Evolutionary conservation across 37 sponge, comb jelly and placozoan species (phyloP), one percentile per base, ranked within the genome.

Genomic region (Crambe crambe): DNA sequence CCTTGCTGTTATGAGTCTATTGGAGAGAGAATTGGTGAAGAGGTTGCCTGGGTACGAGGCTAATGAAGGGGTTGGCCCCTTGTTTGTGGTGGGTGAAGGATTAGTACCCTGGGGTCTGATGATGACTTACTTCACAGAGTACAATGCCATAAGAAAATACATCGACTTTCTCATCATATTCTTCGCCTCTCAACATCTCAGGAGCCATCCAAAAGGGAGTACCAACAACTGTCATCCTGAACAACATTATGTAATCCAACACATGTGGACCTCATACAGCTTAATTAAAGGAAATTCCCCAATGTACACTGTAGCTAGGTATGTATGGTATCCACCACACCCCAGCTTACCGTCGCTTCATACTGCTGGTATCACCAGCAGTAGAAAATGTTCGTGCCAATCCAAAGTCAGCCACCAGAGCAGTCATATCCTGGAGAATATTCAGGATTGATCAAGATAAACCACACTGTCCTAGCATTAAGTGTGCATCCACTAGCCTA

Each of bases 141-240:
- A 95, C 85, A 59, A 95, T 92, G n/a, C 96, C 96, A 92, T 64
- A 95, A 12, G 93, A 92, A 66, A 89, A 95, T 15, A 95, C 76
- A 69, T 95, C 96, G 2, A 92, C 96, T 54, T 81, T 87, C 80
- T 95, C 93, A 72, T 95, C 84, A 68, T 95, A 95, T 31, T 51
- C 39, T 77, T 85, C 80, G 64, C 96, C 96, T 56, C 77, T 78
- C 74, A 95, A 68, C 96, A 95, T 95, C 66, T 95, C 96, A 62
- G 96, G 96, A 3, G 96, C 96, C 96, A 95, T 95, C 96, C 96
- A 95, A 84, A 86, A 89, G 21, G 93, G 87, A 23, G 93, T 76
- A 0, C 96, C 96, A 2, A 95, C 96, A 22, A 92, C 84, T 27
- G 96, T 95, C 96, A 92, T 95, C 51, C 90, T 89, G 68, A 3